Percentiles rank a stretch among this genome's conserved stretches.
These are phyloP conservation scores for Mustela nigripes DNA, from an alignment of 2,113 vertebrate species.

Conservation along the genomic window DNA sequence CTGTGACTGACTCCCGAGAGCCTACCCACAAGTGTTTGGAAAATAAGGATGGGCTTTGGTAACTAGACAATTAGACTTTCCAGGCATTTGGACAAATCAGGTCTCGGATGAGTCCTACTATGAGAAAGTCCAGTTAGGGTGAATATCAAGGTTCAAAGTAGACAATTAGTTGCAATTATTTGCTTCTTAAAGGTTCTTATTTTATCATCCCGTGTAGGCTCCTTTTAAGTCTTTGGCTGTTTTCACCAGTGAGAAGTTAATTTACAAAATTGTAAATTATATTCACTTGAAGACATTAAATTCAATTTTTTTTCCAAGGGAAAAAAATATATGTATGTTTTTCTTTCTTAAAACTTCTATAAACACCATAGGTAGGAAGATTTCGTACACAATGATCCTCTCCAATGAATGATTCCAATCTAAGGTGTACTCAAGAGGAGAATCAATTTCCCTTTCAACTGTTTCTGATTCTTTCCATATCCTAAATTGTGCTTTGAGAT, in stretches of 20 bases:
- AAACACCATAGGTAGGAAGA: background rate
- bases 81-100: background rate
- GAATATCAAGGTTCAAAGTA: background rate
- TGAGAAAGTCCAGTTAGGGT: background rate
- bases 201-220: background rate
- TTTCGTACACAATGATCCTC: background rate
- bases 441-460: background rate
- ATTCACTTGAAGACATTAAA: background rate
- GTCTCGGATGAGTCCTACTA: background rate
- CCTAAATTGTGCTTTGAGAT: background rate
- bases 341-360: background rate
- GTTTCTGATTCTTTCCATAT: background rate
- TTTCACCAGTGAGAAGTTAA: background rate
- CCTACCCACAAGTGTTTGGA: background rate
- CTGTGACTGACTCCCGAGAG: background rate
- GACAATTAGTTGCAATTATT: background rate
- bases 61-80: background rate
- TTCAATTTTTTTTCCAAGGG: background rate
- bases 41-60: background rate
- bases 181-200: constrained; percentile 19
- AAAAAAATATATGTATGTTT: background rate
- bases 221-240: constrained; percentile 41
- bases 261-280: background rate
- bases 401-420: background rate
- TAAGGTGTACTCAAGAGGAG: background rate